Evolutionary conservation across 2,797 vertebrate genomes (phyloP), one percentile per base, ranked within the genome.

Genomic region (Gambusia yucatana): DNA sequence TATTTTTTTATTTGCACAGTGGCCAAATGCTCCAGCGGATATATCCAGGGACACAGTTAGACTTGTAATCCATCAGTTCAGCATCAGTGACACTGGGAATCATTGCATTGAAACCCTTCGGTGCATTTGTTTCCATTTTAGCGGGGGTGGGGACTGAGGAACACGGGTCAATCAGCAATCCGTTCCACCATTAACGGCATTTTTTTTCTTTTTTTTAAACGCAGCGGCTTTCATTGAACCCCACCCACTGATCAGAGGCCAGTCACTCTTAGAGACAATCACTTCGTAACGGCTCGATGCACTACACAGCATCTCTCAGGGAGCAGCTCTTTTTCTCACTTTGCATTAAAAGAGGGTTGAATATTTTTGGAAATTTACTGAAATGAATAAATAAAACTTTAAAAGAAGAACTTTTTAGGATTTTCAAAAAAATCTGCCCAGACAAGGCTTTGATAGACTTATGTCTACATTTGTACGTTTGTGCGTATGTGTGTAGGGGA

Each of bases 281-380:
- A 98, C 95, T 94, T 93, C 88, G 83, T 87, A 82, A 93, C 88
- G 96, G 96, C 95, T 96, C 81, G 91, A 97, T 88, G 97, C 96
- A 95, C 94, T 96, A 96, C 95, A 94, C 95, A 96, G 96, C 97
- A 96, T 96, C 96, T 96, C 98, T 99, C 98, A 99, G 98, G 98
- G 98, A 99, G 96, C 94, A 96, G 96, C 96, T 95, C 91, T 96
- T 96, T 95, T 95, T 94, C 87, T 94, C 92, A 92, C 91, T 95
- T 94, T 94, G 87, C 92, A 93, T 92, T 87, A 94, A 93, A 95
- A 94, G 92, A 96, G 93, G 91, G 94, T 95, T 94, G 85, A 88
- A 95, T 94, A 94, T 93, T 95, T 96, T 95, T 94, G 85, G 85
- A 91, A 93, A 92, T 93, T 92, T 88, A 92, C 86, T 17, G 67